A percentile compares a stretch with the other conserved stretches of the same genome.
Conservation (phyloP, 2,888 invertebrate species). For the Sesia bembeciformis region DNA sequence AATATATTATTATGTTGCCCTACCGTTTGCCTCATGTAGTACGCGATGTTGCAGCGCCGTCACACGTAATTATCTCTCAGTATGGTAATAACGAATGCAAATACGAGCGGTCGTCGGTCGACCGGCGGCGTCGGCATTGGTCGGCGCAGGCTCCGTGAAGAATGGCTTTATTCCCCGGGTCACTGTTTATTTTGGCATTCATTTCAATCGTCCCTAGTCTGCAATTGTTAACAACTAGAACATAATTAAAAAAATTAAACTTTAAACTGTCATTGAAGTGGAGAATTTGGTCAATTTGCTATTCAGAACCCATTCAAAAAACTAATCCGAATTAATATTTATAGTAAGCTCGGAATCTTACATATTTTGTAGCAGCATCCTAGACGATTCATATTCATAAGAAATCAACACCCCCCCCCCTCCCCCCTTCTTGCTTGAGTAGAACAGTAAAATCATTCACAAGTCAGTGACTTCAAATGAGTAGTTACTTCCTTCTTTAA, state of each 20-base stretch:
- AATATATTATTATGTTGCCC: background rate
- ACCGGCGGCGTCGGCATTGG: conserved; percentile 16
- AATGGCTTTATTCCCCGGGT: conserved; percentile 39
- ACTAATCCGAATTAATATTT: too few species aligned
- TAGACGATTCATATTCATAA: too few species aligned
- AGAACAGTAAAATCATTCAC: conserved; percentile 11
- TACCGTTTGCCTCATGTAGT: background rate
- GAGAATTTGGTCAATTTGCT: too few species aligned
- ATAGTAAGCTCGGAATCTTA: too few species aligned
- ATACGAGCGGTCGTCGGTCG: conserved; percentile 35
- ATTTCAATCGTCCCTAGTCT: background rate
- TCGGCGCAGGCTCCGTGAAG: conserved; percentile 36
- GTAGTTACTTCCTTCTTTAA: background rate
- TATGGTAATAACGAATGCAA: conserved; percentile 65
- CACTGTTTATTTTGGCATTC: background rate
- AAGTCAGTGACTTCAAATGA: conserved; percentile 23
- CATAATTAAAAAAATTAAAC: too few species aligned
- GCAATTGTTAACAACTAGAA: too few species aligned
- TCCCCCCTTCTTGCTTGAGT: too few species aligned
- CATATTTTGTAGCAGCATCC: too few species aligned
- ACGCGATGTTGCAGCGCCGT: conserved; percentile 19
- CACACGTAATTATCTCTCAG: conserved; percentile 60
- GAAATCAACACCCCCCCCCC: too few species aligned
- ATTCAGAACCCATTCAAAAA: too few species aligned
- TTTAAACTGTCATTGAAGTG: too few species aligned